Evolutionary conservation across 2,113 vertebrate species (phyloP), one percentile per base, ranked within the genome.

Genomic region (Cryptomyrus ogoouensis): DNA sequence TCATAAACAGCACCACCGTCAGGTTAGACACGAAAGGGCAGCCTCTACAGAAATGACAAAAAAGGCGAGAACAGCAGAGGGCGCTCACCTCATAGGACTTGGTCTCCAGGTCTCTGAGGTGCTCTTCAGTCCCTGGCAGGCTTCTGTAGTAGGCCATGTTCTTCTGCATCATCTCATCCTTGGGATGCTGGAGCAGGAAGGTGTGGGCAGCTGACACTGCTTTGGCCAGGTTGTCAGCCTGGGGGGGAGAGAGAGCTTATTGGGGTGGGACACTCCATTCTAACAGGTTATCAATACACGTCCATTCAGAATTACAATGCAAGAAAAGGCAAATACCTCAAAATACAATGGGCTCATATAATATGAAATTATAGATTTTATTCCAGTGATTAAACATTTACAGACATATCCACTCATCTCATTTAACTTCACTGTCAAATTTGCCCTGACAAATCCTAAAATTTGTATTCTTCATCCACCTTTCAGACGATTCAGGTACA

Each of bases 111-210:
- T 99, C 98, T 94, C 96, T 97, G 89, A 99, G 95, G 93, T 99
- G 95, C 31, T 98, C 97, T 35, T 99, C 98, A 0, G 97, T 96
- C 70, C 98, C 98, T 0, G 98, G 98, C 93, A 99, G 95, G 90
- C 96, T 98, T 93, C 97, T 98, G 94, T 99, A 99, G 92, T 98
- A 99, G 0, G 97, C 98, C 98, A 99, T 99, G 93, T 99, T 99
- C 92, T 95, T 99, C 95, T 98, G 95, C 98, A 99, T 99, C 98
- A 99, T 99, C 94, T 98, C 98, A 10, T 99, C 98, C 3, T 98
- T 94, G 0, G 98, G 98, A 91, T 99, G 98, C 90, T 98, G 97
- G 90, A 98, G 96, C 8, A 99, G 97, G 94, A 98, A 99, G 0
- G 98, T 99, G 92, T 99, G 98, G 15, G 98, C 98, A 0, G 98